phyloP scores from a whole-genome alignment of 1,140 invertebrate species.

The Pseudobourletiella spinata region DNA sequence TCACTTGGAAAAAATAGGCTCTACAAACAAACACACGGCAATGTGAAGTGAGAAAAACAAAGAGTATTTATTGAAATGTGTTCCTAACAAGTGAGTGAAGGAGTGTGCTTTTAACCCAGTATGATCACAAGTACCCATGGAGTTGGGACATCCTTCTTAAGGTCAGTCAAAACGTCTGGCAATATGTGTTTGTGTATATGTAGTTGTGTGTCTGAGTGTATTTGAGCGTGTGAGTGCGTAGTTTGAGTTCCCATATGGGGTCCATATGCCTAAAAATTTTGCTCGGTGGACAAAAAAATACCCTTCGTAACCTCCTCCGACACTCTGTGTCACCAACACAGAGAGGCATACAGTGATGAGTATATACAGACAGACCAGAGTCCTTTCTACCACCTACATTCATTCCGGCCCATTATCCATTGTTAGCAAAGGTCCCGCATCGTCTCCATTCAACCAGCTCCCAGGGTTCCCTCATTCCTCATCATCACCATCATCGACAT shows the following conservation, averaged over 20 bases:
- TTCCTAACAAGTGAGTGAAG: not conserved
- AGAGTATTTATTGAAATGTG: too few relatives aligned
- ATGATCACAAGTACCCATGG: not conserved
- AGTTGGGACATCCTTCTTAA: slow-evolving; percentile 20
- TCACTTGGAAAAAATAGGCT: too few relatives aligned
- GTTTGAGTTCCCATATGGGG: slow-evolving; percentile 22
- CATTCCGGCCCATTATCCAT: slow-evolving; percentile 15
- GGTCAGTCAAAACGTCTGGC: slow-evolving; percentile 8
- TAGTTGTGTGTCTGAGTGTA: too few relatives aligned
- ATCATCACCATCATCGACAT: not conserved
- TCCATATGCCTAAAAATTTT: slow-evolving; percentile 27
- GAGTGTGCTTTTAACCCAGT: not conserved
- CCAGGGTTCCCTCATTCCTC: slow-evolving; percentile 4
- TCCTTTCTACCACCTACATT: slow-evolving; percentile 4
- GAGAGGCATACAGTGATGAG: not conserved
- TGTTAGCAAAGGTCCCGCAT: not conserved
- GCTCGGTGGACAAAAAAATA: slow-evolving; percentile 15
- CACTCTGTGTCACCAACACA: slow-evolving; percentile 18
- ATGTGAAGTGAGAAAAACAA: too few relatives aligned
- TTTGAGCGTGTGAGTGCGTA: not conserved
- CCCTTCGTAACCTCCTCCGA: slow-evolving; percentile 18
- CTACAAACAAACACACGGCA: too few relatives aligned
- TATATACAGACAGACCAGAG: slow-evolving; percentile 7
- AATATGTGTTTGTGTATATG: too few relatives aligned
- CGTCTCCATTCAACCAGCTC: not conserved